Base-by-base conservation (phyloP, 2,888 invertebrate genomes). In the Onchidella celtica region DNA sequence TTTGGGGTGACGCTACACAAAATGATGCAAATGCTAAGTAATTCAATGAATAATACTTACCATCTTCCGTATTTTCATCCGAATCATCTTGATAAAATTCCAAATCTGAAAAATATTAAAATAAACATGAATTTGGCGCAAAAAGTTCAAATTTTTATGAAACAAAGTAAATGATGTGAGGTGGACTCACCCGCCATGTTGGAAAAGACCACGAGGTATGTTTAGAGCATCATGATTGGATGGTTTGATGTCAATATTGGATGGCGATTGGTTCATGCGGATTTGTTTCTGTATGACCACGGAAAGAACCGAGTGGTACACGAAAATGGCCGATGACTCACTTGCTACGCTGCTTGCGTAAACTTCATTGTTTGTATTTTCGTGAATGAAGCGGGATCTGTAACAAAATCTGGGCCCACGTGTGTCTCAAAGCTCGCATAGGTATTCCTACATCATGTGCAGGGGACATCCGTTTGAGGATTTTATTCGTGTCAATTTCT, bases 141-240 rank as follows among this genome's bases (percentile, higher is more conserved):
- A 85, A 74, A 85, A 85, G 85, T 88, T 86, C 79, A 86, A 89
- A 89, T 86, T 87, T 86, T 82, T 83, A 84, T 86, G 86, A 87
- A 88, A 90, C 89, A 87, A 89, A 88, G 85, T 86, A 87, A 86
- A 87, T 87, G 88, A 89, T 89, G 88, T 90, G 89, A 90, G 89
- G 89, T 88, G 88, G 88, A 89, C 91, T 91, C 90, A 91, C 91
- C 91, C 91, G 91, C 91, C 91, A 91, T 91, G 87, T 90, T 91
- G 91, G 89, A 90, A 89, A 88, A 89, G 88, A 89, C 89, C 90
- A 89, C 91, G 89, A 88, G 88, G 89, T 88, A 85, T 90, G 85
- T 78, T 82, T 86, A 66, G 75, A 75, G 82, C 77, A 57, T 80
- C 82, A 66, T 86, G 84, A 88, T 88, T 88, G 87, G 87, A 68